Evolutionary conservation across 2,113 vertebrate species (phyloP), one percentile per base, ranked within the genome.

Genomic region (Pimephales promelas): DNA sequence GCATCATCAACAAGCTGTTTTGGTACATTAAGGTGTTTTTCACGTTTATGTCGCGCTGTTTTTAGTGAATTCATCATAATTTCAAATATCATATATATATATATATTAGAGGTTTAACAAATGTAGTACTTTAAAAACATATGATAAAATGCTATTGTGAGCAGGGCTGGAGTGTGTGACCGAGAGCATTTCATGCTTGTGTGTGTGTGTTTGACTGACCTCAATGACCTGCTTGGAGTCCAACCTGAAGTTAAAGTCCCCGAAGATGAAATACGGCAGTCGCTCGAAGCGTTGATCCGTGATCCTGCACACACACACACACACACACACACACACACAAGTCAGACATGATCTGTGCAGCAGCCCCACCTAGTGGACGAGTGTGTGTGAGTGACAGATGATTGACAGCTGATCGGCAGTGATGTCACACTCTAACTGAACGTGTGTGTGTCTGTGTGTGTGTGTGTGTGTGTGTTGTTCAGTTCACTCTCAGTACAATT

Each of bases 171-270:
- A n/a, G 22, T n/a, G 5, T 57, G 54, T 10, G 54, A 31, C 10
- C 28, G 61, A 28, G 61, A 28, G 61, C 28, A 10, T 1, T 28
- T 28, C 28, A 28, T 59, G 56, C 10, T 10, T 14, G 26, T 47
- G 9, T n/a, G 40, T 14, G 43, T 8, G 64, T 34, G 18, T 68
- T 20, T 14, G 36, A 70, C 97, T 89, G 94, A 98, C 97, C 96
- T 98, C 96, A 87, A 97, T 95, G 61, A 98, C 96, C 45, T 95
- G 94, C 93, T 95, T 97, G 59, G 96, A 94, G 90, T 99, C 97
- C 96, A 99, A 92, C 90, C 97, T 95, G 90, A 99, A 99, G 95
- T 99, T 99, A 93, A 99, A 99, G 90, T 99, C 97, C 14, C 97
- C 97, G 52, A 99, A 99, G 87, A 99, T 91, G 85, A 98, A 99